Base-by-base conservation (phyloP, 2,888 invertebrate species). In the Cryptus armator region DNA sequence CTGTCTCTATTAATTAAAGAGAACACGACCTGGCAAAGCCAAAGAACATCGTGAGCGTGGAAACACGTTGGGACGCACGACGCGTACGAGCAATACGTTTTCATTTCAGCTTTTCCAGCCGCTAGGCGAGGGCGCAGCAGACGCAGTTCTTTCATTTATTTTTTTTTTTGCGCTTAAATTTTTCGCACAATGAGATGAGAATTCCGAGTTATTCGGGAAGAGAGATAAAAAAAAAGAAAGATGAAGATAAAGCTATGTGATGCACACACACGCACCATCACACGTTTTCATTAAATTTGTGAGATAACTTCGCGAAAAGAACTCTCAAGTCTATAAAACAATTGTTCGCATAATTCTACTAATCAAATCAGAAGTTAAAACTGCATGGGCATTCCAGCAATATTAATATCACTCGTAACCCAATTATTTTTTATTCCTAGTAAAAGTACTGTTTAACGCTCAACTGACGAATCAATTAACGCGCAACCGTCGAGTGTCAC, bases 251-350 rank as follows among this genome's bases (percentile, higher is more conserved):
- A 84, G 77, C 29, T 71, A 43, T 19, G 10, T 24, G 72, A 68
- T 29, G 48, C 37, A 37, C 37, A 5, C 7, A 9, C 37, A 37
- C 16, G 24, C 62, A 68, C 68, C 62, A 51, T 44, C 53, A 68
- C 68, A 53, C 62, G 64, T 80, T 80, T 76, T 79, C 79, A 80
- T 84, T 59, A 72, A 68, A 66, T 56, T 84, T 32, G 43, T 64
- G 76, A 76, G 29, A 71, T 67, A 44, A 76, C 43, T 14, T 16
- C 70, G 14, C n/a, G 14, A 32, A 59, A 19, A 53, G 32, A 62
- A 75, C 68, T 16, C 9, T 19, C 9, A 16, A 53, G 51, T 16
- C 6, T 7, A 16, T 2, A 51, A 51, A 16, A 51, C 1, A 51
- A 51, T 51, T 16, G 7, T 51, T 51, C 0, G 12, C 16, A 51